Evolutionary conservation across 2,888 invertebrate genomes (phyloP).

Genomic region (Polydrusus cervinus): DNA sequence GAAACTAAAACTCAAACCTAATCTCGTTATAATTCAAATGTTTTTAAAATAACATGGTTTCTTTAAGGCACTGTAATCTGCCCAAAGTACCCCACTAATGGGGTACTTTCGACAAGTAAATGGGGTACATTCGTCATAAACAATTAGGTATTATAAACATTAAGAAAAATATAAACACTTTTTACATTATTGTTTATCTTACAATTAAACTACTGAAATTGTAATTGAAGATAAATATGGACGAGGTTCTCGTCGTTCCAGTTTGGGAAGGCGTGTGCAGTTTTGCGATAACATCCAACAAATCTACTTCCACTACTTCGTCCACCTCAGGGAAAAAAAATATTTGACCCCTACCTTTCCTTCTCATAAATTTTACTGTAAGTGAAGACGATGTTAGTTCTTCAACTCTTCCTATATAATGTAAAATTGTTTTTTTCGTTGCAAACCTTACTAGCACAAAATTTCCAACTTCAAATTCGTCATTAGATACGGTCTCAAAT

Average conservation of each 20-base stretch:
- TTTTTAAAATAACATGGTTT: too few species aligned
- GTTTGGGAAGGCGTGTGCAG: slow-evolving; percentile 11
- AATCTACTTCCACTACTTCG: neutral
- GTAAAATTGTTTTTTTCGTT: slow-evolving; percentile 27
- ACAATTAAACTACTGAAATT: neutral
- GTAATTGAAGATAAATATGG: slow-evolving; percentile 3
- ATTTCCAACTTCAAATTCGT: slow-evolving; percentile 34
- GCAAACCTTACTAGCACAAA: slow-evolving; percentile 38
- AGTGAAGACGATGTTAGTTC: slow-evolving; percentile 6
- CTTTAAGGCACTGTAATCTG: too few species aligned
- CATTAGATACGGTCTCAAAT: slow-evolving; percentile 26
- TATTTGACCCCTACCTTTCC: slow-evolving; percentile 19
- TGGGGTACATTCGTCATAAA: too few species aligned
- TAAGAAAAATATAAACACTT: too few species aligned
- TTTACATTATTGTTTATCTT: slow-evolving; percentile 12
- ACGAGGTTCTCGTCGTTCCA: slow-evolving; percentile 37
- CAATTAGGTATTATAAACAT: too few species aligned
- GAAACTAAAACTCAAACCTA: too few species aligned
- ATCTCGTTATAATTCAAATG: too few species aligned
- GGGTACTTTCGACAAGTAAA: too few species aligned
- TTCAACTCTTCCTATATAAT: slow-evolving; percentile 36
- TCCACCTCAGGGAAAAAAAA: slow-evolving; percentile 24
- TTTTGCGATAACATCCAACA: slow-evolving; percentile 20
- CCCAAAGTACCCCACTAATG: too few species aligned
- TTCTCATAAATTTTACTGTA: slow-evolving; percentile 36